Conservation (phyloP, 2,888 invertebrate genomes). For the Stramonita haemastoma region DNA sequence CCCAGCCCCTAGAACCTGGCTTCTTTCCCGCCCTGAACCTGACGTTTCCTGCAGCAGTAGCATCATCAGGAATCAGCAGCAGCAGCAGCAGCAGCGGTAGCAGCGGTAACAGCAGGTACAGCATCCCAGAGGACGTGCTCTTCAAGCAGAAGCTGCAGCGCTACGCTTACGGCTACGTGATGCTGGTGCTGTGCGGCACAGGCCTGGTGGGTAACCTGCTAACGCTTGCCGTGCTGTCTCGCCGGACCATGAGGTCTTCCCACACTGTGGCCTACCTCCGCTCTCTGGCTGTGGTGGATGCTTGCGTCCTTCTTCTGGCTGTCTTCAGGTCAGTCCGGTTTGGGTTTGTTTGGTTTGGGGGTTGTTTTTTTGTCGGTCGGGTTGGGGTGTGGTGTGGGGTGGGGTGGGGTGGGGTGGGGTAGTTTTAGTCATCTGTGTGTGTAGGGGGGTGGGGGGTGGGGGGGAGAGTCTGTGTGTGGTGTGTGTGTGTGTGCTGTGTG, state of each 20-base stretch:
- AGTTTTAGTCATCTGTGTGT: neutral
- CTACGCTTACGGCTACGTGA: slow-evolving; percentile 55
- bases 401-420: neutral
- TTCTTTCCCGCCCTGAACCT: neutral
- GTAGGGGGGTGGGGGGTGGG: neutral
- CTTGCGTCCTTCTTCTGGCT: slow-evolving; percentile 59
- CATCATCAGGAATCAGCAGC: no score
- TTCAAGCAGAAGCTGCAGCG: slow-evolving; percentile 47
- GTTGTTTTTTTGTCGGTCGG: neutral
- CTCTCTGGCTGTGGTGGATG: slow-evolving; percentile 59
- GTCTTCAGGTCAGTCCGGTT: slow-evolving; percentile 51
- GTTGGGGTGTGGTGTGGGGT: neutral
- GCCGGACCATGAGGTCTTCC: slow-evolving; percentile 56
- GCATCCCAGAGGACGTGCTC: slow-evolving; percentile 39
- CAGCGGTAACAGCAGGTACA: neutral
- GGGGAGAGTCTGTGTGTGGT: neutral
- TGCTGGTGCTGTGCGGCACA: slow-evolving; percentile 53
- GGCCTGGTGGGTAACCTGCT: slow-evolving; percentile 61
- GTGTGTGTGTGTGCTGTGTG: neutral
- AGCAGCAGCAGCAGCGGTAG: neutral
- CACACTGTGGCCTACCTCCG: slow-evolving; percentile 61
- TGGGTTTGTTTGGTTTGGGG: neutral
- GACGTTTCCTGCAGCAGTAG: no score
- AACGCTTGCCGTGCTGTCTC: slow-evolving; percentile 55
- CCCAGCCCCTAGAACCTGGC: neutral